These are phyloP conservation scores for Drosophila ustulata DNA, from an alignment of 2,888 invertebrate genomes.

Conservation along the genomic window DNA sequence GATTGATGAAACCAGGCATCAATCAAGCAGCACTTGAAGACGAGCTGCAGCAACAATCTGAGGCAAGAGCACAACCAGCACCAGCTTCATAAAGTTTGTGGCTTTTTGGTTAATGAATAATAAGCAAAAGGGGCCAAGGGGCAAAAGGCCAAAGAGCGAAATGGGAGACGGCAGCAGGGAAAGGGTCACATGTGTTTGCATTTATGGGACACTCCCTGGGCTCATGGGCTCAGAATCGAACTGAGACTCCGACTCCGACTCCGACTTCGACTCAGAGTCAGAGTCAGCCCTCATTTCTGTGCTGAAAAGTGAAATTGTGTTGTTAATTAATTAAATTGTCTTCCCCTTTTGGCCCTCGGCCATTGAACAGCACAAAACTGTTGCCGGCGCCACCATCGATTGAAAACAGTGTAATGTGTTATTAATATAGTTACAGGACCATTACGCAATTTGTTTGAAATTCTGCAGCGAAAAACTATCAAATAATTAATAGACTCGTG, in stretches of 20 bases:
- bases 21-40: conserved; percentile 50
- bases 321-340: conserved; percentile 76
- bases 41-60: conserved; percentile 5
- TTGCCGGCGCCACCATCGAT: conserved; percentile 31
- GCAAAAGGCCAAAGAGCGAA: conserved; percentile 23
- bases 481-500: neutral
- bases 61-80: conserved; percentile 8
- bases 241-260: neutral
- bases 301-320: conserved; percentile 61
- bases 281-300: conserved; percentile 29
- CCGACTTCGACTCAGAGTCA: conserved; percentile 25
- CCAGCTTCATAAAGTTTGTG: conserved; percentile 57
- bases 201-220: conserved; percentile 33
- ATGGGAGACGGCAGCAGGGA: neutral
- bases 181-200: conserved; percentile 49
- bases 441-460: neutral
- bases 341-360: conserved; percentile 40
- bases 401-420: conserved; percentile 47
- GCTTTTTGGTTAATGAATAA: conserved; percentile 76
- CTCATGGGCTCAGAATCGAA: conserved; percentile 19
- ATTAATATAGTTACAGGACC: neutral
- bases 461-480: neutral
- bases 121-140: conserved; percentile 50
- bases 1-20: conserved; percentile 68
- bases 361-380: conserved; percentile 12